Evolutionary conservation across 2,888 invertebrate genomes (phyloP).

Genomic region (Penaeus monodon): DNA sequence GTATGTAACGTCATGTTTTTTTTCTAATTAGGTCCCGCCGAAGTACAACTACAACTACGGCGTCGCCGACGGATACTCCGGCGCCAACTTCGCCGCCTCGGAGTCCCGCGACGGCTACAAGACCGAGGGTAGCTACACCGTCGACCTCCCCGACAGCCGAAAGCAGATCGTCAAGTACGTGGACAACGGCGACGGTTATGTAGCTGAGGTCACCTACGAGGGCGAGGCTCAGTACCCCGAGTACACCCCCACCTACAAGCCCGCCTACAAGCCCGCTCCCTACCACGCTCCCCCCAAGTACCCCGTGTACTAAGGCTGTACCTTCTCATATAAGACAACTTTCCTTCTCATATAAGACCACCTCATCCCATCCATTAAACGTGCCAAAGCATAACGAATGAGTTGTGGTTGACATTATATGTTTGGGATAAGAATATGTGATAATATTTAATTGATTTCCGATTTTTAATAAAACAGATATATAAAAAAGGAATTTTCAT

Average conservation of each 20-base stretch:
- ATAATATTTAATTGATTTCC: too few species aligned
- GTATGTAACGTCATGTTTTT: background rate
- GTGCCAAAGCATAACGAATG: too few species aligned
- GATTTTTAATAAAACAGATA: too few species aligned
- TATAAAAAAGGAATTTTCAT: too few species aligned
- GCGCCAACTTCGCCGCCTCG: constrained; percentile 10
- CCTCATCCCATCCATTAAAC: too few species aligned
- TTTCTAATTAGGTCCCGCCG: background rate
- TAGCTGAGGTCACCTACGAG: constrained; percentile 49
- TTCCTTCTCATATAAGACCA: background rate
- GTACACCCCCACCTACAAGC: constrained; percentile 26
- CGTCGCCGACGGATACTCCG: constrained; percentile 30
- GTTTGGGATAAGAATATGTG: too few species aligned
- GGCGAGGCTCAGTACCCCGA: constrained; percentile 48
- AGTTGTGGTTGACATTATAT: too few species aligned
- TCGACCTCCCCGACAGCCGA: constrained; percentile 49
- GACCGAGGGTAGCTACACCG: constrained; percentile 38
- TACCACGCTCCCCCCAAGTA: constrained; percentile 31
- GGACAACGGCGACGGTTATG: constrained; percentile 47
- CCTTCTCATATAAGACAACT: background rate
- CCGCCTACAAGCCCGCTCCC: constrained; percentile 30
- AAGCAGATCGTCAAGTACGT: constrained; percentile 45
- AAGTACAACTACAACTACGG: constrained; percentile 30
- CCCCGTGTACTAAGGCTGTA: background rate
- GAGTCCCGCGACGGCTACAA: constrained; percentile 32